phyloP scores from a whole-genome alignment of 2,113 vertebrate species.

The Poeciliopsis turrubarensis region DNA sequence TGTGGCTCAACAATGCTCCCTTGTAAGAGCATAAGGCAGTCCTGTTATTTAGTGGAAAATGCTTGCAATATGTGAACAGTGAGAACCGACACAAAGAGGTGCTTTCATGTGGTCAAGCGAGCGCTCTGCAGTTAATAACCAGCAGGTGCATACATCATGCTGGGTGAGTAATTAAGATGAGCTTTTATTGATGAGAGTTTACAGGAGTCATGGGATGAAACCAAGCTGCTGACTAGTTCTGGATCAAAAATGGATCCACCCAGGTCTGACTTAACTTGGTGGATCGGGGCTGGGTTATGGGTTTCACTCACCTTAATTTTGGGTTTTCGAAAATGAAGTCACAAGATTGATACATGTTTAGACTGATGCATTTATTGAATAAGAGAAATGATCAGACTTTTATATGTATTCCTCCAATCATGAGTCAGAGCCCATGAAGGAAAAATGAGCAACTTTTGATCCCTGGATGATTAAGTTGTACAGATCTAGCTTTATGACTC shows the following conservation, averaged over 20 bases:
- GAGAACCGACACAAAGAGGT: slow-evolving; percentile 11
- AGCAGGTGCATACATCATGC: background rate
- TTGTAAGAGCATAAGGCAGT: slow-evolving; percentile 32
- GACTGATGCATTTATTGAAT: no score
- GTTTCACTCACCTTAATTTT: no score
- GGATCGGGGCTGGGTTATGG: no score
- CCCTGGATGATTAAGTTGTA: no score
- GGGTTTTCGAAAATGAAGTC: no score
- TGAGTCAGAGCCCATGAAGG: no score
- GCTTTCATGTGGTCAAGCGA: slow-evolving; percentile 46
- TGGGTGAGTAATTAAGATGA: background rate
- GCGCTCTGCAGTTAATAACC: slow-evolving; percentile 48
- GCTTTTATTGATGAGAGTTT: background rate
- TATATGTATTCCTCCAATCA: no score
- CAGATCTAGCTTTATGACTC: no score
- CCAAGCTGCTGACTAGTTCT: background rate
- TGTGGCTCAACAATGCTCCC: slow-evolving; percentile 24
- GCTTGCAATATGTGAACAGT: slow-evolving; percentile 9
- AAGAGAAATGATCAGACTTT: no score
- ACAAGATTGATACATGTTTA: no score
- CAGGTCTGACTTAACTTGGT: no score
- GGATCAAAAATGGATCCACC: background rate
- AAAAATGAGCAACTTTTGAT: no score
- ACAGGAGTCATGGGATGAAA: background rate
- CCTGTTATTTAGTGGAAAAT: slow-evolving; percentile 26